Base-by-base conservation (phyloP, 2,888 invertebrate genomes). In the Protophormia terraenovae region DNA sequence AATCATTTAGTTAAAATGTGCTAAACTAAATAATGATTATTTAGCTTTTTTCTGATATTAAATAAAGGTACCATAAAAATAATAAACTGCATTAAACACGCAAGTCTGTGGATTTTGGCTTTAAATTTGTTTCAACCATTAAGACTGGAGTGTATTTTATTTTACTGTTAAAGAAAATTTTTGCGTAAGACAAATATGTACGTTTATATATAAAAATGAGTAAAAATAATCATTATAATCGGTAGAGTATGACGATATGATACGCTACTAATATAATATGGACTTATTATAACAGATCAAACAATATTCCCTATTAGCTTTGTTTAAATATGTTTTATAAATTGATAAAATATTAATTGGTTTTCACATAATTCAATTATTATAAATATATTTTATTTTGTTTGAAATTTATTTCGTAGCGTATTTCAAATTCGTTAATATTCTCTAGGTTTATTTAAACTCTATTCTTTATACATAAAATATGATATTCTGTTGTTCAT, bases 1-100 rank as follows among this genome's bases (percentile, higher is more conserved):
- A 82, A 75, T 53, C 32, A 62, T 76, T 69, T 67, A 38, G 10
- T 29, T 22, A 12, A 75, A 62, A 82, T 62, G 75, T 82, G 58
- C 41, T 60, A 41, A 67, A 58, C 27, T 55, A 47, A 80, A 19
- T 55, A 35, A 66, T 66, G 6, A 50, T 22, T n/a, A n/a, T 47
- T 45, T n/a, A 72, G 41, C 35, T 41, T 29, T 50, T 19, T n/a
- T n/a, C n/a, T n/a, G n/a, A n/a, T n/a, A 22, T 29, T 55, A 38
- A 76, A 66, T 27, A 50, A 60, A 35, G 27, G n/a, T 10, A 8
- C 5, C 14, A 58, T 24, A 22, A 32, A 22, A 67, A 16, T 19
- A 22, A 32, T 80, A 35, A 72, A 66, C 0, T 55, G 45, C n/a
- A 66, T 55, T 66, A 12, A 45, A 27, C 79, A 80, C 79, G 79